Base-by-base conservation (phyloP, 2,888 invertebrate genomes). In the Hedychridium roseum region DNA sequence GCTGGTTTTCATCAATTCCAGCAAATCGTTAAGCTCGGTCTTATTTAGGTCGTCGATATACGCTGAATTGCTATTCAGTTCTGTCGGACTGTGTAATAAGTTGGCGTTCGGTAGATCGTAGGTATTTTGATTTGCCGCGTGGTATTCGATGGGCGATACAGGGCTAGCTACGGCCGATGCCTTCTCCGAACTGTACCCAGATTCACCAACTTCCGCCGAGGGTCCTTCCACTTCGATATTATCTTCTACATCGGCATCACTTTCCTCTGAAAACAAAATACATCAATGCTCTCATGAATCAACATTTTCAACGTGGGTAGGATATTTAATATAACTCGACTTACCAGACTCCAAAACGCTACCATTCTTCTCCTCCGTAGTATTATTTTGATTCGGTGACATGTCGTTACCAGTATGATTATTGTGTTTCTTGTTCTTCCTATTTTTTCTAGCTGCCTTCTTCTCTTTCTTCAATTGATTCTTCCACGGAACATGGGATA, bases 181-280 rank as follows among this genome's bases (percentile, higher is more conserved):
- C 51, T 84, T 82, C 56, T 84, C 84, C 3, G 84, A 88, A 76
- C 87, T 87, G 68, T 88, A 88, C 0, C 87, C 88, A 0, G 88
- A 88, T 68, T 89, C 89, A 69, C 84, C 82, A 64, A 80, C 80
- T 80, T 54, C 83, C 76, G 35, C 82, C 76, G 9, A 80, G 76
- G 65, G 82, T 15, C 56, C 56, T 44, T 74, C 73, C 2, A 63
- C 87, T 55, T 89, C 86, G 1, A 87, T 78, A 70, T 91, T 91
- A 68, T 91, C 91, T 76, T 92, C 92, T 0, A 91, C 84, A 69
- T 92, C 92, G 0, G 91, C 91, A 71, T 91, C 91, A 1, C 89
- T 90, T 68, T 89, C 87, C 57, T 85, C 87, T n/a, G 84, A 12
- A 57, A 44, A 39, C 41, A 47, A 7, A 31, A 37, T 43, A 6